Conservation (phyloP, 2,113 vertebrate species). For the Budorcas taxicolor region DNA sequence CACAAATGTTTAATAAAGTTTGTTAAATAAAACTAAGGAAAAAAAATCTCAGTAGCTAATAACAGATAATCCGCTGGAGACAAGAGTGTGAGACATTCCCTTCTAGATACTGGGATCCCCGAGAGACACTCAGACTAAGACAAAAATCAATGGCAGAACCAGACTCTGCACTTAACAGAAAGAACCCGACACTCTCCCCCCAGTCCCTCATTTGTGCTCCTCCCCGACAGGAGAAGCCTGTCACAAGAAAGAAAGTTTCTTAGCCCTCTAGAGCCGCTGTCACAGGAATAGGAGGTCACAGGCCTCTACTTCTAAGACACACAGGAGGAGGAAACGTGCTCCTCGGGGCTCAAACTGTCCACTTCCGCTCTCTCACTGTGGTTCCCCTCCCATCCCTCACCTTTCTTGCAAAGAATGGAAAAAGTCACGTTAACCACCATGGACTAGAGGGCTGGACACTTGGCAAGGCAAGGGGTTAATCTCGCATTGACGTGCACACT, state of each 20-base stretch:
- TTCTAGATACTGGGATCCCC: neutral
- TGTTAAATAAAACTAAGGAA: neutral
- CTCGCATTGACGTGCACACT: accelerated
- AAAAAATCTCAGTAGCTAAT: neutral
- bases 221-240: neutral
- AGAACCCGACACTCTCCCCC: neutral
- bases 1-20: neutral
- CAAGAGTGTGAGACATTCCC: neutral
- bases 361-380: neutral
- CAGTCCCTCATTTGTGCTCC: neutral
- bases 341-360: accelerated
- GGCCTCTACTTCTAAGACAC: neutral
- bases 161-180: neutral
- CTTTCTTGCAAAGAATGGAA: neutral
- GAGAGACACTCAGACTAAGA: neutral
- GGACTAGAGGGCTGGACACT: neutral
- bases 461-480: neutral
- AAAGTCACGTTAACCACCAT: neutral
- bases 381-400: neutral
- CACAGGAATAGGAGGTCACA: neutral
- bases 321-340: accelerated
- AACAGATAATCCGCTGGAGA: neutral
- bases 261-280: too few species aligned
- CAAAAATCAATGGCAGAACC: neutral
- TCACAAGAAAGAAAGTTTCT: neutral